phyloP scores from a whole-genome alignment of 2,113 vertebrate species.

The Archilochus colubris region DNA sequence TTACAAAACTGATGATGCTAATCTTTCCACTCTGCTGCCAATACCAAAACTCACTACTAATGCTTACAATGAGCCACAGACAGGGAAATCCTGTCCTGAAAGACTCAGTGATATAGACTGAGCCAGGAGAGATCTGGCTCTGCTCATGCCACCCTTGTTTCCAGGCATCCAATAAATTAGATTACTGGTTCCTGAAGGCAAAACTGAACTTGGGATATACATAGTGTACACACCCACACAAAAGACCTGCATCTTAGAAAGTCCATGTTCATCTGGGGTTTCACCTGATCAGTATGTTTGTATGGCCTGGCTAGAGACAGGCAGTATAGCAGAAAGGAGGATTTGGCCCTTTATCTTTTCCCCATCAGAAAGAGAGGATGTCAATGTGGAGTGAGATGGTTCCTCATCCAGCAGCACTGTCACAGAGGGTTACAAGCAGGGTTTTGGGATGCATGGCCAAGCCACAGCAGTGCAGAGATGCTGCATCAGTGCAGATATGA shows the following conservation, averaged over 20 bases:
- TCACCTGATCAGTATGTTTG: not conserved
- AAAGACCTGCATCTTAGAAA: not conserved
- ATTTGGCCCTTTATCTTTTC: not conserved
- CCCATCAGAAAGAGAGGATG: not conserved
- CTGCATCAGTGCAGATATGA: accelerated
- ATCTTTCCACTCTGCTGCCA: not conserved
- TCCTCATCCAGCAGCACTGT: accelerated
- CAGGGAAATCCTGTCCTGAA: not conserved
- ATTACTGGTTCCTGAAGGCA: not conserved
- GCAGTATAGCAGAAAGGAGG: not conserved
- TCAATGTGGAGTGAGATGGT: not conserved
- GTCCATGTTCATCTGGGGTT: not conserved
- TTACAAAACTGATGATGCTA: not conserved
- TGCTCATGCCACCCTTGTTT: not conserved
- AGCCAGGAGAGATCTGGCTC: not conserved
- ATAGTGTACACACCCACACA: not conserved
- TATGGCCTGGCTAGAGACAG: not conserved
- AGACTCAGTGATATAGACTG: not conserved
- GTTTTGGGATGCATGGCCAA: not conserved
- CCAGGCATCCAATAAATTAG: not conserved
- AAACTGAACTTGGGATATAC: not conserved
- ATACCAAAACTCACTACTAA: not conserved
- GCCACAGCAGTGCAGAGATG: not conserved
- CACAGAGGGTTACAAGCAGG: accelerated
- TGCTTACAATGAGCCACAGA: not conserved